Conservation (phyloP, 2,113 vertebrate genomes). For the Siphamia tubifer region DNA sequence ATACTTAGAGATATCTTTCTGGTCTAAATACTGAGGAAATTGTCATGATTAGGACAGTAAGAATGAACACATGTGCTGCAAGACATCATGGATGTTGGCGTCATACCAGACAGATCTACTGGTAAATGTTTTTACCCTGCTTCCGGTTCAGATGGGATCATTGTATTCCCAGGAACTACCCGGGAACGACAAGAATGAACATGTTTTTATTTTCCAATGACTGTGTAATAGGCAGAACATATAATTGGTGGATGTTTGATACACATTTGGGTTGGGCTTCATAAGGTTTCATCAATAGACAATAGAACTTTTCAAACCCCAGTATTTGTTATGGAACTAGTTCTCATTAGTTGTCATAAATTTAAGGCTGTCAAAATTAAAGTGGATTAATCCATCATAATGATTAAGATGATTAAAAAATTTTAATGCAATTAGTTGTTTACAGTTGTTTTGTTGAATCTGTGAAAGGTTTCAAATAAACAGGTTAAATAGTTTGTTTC, state of each 20-base stretch:
- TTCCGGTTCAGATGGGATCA: not conserved
- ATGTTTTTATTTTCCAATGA: not conserved
- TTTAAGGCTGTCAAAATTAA: too few species aligned
- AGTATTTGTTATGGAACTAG: too few species aligned
- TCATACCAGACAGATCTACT: not conserved
- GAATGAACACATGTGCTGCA: not conserved
- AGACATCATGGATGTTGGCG: not conserved
- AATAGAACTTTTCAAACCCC: too few species aligned
- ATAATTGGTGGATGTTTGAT: not conserved
- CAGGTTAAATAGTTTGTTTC: too few species aligned
- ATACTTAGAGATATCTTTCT: not conserved
- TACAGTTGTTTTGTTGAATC: too few species aligned
- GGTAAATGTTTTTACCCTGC: not conserved
- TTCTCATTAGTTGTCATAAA: too few species aligned
- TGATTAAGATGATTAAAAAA: too few species aligned
- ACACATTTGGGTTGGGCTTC: too few species aligned
- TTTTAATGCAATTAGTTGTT: too few species aligned
- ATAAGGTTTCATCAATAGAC: too few species aligned
- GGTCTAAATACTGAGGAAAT: not conserved
- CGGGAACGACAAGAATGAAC: not conserved
- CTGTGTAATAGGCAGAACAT: not conserved
- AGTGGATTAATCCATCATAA: too few species aligned
- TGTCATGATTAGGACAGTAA: not conserved
- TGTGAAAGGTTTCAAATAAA: too few species aligned
- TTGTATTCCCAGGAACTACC: not conserved